Base-by-base conservation (phyloP, 2,113 vertebrate species). In the Melanotaenia duboulayi region DNA sequence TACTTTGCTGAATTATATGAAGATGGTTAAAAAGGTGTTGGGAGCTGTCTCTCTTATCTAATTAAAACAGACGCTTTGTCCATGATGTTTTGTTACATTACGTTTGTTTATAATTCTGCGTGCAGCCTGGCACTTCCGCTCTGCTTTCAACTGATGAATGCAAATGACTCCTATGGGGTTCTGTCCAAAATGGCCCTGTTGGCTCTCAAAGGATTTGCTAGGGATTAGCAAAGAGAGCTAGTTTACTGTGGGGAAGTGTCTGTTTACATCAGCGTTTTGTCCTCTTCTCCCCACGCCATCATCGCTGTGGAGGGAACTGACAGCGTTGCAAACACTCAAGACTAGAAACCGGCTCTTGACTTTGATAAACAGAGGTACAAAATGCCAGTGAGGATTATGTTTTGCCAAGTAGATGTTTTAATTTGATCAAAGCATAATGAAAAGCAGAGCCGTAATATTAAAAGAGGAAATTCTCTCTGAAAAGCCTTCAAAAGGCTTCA, bases 261-360 rank as follows among this genome's bases (percentile, higher is more conserved):
- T 74, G 81, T 84, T 68, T 68, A 65, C 81, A 74, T 87, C 81
- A 84, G 74, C 85, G 72, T 51, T 86, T 84, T 68, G 76, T 72
- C 51, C 10, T 48, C 50, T 8, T 25, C 39, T n/a, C 35, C 37
- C 42, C 19, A 32, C 22, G 22, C 24, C 40, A 52, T 63, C 77
- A 42, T 39, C 51, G 24, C 54, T 0, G 11, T 32, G 63, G 70
- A 16, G 23, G 64, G 52, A 67, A 28, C 46, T 40, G 50, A 65
- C 59, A 54, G 66, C 65, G 56, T 60, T 69, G 25, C 20, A 56
- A 74, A 66, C 58, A 17, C 22, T 40, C 7, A 37, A 58, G 69
- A 56, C 73, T n/a, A 19, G 1, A 25, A 51, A 25, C 1, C 68
- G 32, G 46, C 61, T 73, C 24, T 60, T 0, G 0, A 39, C n/a